Evolutionary conservation across 1,140 invertebrate species (phyloP).

Genomic region (Pseudomyrmex pallidus): DNA sequence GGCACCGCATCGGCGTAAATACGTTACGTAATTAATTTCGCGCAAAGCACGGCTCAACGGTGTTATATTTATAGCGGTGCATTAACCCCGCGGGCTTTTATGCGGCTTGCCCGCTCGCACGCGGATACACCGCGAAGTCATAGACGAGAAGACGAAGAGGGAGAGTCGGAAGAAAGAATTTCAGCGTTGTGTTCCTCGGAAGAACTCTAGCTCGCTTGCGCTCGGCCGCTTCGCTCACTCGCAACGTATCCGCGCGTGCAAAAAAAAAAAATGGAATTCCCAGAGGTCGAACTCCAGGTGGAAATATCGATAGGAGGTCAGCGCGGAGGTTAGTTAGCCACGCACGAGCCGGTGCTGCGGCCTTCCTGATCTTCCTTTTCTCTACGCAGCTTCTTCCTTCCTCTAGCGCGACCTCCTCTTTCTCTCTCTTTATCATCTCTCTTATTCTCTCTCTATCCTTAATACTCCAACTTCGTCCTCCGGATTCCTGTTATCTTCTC

Average conservation of each 20-base stretch:
- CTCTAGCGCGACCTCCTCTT: neutral
- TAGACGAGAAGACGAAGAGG: conserved; percentile 4
- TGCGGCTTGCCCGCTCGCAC: conserved; percentile 49
- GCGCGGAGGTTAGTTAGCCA: conserved; percentile 71
- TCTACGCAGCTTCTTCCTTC: conserved; percentile 17
- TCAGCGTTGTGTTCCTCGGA: conserved; percentile 40
- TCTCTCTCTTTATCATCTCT: neutral
- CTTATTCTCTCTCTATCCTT: too few species aligned
- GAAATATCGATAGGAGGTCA: conserved; percentile 78
- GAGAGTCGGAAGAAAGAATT: conserved; percentile 53
- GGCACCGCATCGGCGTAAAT: conserved; percentile 74
- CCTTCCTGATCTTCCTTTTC: conserved; percentile 58
- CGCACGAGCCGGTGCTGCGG: conserved; percentile 64
- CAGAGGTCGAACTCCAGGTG: conserved; percentile 65
- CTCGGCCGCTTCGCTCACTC: conserved; percentile 6
- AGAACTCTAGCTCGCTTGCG: conserved; percentile 33
- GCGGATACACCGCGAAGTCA: conserved; percentile 11
- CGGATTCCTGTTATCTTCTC: conserved; percentile 32
- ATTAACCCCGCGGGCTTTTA: conserved; percentile 72
- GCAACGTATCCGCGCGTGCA: conserved; percentile 17
- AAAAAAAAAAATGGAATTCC: conserved; percentile 53
- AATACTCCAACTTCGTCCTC: conserved; percentile 37
- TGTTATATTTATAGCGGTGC: conserved; percentile 74
- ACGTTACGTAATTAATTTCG: conserved; percentile 75
- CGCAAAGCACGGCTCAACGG: conserved; percentile 65